Conservation (phyloP, 2,113 vertebrate genomes). For the Noturus placidus region DNA sequence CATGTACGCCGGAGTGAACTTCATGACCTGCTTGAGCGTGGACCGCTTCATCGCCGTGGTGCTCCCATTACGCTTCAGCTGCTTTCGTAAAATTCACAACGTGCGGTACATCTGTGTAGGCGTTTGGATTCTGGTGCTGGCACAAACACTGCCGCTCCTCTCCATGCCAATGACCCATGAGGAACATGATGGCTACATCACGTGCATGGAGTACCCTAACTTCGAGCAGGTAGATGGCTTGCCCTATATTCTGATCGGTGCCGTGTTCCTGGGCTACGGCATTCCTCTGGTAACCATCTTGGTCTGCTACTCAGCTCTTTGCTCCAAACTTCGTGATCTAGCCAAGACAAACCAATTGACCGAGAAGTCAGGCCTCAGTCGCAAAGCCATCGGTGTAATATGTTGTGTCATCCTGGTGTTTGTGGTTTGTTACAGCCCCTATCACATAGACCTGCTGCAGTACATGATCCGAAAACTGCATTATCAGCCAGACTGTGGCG, state of each 20-base stretch:
- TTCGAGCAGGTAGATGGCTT: conserved; percentile 80
- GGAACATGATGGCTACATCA: conserved; percentile 69
- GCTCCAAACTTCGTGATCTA: conserved; percentile 80
- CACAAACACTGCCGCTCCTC: conserved; percentile 87
- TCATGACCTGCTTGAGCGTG: conserved; percentile 94
- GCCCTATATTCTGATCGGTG: conserved; percentile 83
- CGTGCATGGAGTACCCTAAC: conserved; percentile 97
- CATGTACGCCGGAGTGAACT: conserved; percentile 92
- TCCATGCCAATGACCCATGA: conserved; percentile 73
- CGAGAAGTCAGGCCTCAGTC: conserved; percentile 88
- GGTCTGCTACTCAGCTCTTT: conserved; percentile 86
- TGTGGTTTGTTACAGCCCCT: conserved; percentile 89
- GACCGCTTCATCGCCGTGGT: conserved; percentile 93
- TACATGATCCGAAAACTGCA: conserved; percentile 90
- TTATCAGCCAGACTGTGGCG: conserved; percentile 67
- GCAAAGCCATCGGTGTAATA: conserved; percentile 91
- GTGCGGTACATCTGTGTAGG: conserved; percentile 82
- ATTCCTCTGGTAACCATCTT: conserved; percentile 84
- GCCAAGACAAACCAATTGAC: conserved; percentile 86
- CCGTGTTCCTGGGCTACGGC: conserved; percentile 83
- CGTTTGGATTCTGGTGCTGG: conserved; percentile 87
- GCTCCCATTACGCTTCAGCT: conserved; percentile 81
- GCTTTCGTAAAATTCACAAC: conserved; percentile 78
- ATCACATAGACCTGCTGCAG: conserved; percentile 87
- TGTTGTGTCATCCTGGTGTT: conserved; percentile 92